phyloP scores from a whole-genome alignment of 2,797 vertebrate genomes.

The Holocentrus rufus region DNA sequence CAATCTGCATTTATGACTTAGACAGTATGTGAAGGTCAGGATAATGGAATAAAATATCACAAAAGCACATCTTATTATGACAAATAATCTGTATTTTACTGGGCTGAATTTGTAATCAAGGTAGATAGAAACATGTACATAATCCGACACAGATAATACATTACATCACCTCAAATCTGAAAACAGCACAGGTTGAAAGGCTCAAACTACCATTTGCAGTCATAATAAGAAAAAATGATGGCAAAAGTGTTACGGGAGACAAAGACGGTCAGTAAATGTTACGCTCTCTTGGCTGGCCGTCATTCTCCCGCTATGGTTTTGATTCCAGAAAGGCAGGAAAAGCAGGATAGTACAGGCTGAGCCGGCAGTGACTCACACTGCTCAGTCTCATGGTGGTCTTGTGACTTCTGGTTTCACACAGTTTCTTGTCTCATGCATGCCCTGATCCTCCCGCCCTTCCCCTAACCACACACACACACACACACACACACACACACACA shows the following conservation, averaged over 20 bases:
- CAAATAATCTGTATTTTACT: not conserved
- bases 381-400: conserved; percentile 58
- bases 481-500: not conserved
- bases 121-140: too few species aligned
- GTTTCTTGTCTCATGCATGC: conserved; percentile 8
- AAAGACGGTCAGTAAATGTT: not conserved
- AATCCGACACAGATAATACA: too few species aligned
- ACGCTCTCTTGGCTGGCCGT: not conserved
- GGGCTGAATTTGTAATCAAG: too few species aligned
- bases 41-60: not conserved
- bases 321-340: not conserved
- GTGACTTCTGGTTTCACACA: conserved; percentile 48
- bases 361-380: conserved; percentile 30
- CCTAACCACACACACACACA: not conserved
- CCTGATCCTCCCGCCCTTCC: not conserved
- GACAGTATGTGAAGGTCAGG: too few species aligned
- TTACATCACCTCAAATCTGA: too few species aligned
- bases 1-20: too few species aligned
- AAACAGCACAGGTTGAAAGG: too few species aligned
- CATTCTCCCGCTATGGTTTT: not conserved
- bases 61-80: not conserved
- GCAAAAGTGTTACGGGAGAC: not conserved
- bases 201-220: not conserved
- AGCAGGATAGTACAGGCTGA: conserved; percentile 23
- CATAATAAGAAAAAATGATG: not conserved